Evolutionary conservation across 2,113 vertebrate genomes (phyloP).

Genomic region (Anarhynchus alexandrinus): DNA sequence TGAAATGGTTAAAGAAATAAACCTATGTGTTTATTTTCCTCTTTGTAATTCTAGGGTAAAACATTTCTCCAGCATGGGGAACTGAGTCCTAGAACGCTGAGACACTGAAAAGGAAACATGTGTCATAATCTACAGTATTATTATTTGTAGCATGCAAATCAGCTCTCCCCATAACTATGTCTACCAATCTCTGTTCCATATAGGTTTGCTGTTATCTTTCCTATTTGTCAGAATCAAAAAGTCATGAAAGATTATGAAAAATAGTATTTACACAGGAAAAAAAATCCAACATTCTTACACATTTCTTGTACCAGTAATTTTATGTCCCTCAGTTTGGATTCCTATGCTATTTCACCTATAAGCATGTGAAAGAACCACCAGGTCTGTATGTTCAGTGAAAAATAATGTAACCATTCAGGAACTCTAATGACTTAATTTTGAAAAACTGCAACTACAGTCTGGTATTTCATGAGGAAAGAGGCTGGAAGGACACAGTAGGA

Average conservation of each 20-base stretch:
- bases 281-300: neutral
- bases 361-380: neutral
- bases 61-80: neutral
- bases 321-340: neutral
- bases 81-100: neutral
- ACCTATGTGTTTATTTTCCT: neutral
- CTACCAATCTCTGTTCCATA: neutral
- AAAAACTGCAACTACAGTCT: neutral
- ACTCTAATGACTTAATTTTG: neutral
- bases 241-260: neutral
- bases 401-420: neutral
- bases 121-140: neutral
- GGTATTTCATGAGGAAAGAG: neutral
- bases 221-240: neutral
- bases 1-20: neutral
- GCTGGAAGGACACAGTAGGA: neutral
- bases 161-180: neutral
- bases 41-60: neutral
- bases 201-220: neutral
- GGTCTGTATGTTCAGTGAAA: neutral
- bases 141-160: neutral
- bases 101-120: neutral
- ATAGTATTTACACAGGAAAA: neutral
- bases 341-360: neutral
- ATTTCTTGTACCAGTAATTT: neutral